Base-by-base conservation (phyloP, 2,113 vertebrate genomes). In the Coryphaenoides rupestris region DNA sequence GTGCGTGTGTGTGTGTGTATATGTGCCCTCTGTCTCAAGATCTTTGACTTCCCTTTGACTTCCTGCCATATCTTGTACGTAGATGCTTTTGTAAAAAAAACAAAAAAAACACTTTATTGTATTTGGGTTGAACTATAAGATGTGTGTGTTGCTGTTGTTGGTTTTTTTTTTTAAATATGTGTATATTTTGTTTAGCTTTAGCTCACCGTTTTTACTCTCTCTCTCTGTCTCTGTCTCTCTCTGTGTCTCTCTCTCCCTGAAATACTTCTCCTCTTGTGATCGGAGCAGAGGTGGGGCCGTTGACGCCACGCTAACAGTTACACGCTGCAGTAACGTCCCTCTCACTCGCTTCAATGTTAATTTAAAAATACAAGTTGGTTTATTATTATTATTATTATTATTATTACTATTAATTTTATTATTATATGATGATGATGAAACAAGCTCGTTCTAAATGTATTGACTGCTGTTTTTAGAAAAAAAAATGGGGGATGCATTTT, bases 381-480 rank as follows among this genome's bases (percentile, higher is more conserved):
- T 89, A 77, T 90, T 75, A 64, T 65, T 69, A 46, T 60, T 59
- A 19, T 64, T 67, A 65, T 46, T 71, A 40, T 12, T 76, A 55
- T 79, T 87, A 57, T 86, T 85, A 62, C 85, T 90, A 77, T 89
- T 79, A 76, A 78, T 75, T 66, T 65, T 69, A 46, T 60, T 60
- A 21, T 65, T 67, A 65, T 53, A 57, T 86, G 84, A 62, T 86
- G 89, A 77, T 89, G 82, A 84, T 87, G 86, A 90, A 85, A 85
- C 85, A 84, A 88, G 81, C 79, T 83, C 80, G 80, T 90, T 90
- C 88, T 88, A 86, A 89, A 87, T 88, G 86, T 83, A 89, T 89
- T 87, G 86, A 90, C 89, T 91, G 90, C 89, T 91, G 91, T 92
- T 90, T 81, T 86, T 77, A 89, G 87, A 89, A 87, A 87, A 78